Conservation (phyloP, 2,797 vertebrate genomes). For the Halcyon leucocephala region DNA sequence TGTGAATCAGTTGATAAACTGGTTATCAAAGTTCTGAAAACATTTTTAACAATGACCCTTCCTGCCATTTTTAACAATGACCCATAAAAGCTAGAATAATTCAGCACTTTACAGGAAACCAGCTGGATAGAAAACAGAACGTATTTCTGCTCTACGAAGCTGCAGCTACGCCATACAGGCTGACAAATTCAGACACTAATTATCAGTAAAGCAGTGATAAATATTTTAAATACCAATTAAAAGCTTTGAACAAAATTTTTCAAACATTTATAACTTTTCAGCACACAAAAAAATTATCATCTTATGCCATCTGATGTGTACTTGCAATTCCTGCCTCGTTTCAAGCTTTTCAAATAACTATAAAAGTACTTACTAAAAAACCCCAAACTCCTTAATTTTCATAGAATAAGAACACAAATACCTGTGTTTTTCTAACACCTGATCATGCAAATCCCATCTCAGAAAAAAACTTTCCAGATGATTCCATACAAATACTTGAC, state of each 20-base stretch:
- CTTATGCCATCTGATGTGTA: not conserved
- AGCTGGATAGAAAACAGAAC: conserved; percentile 46
- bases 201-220: not conserved
- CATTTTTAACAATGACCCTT: conserved; percentile 74
- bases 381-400: not conserved
- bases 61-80: conserved; percentile 68
- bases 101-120: conserved; percentile 54
- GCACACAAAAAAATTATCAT: not conserved
- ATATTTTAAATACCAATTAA: not conserved
- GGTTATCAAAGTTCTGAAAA: conserved; percentile 74
- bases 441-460: not conserved
- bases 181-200: conserved; percentile 14
- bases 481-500: not conserved
- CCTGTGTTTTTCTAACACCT: not conserved
- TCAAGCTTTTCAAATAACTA: not conserved
- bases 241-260: not conserved
- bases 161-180: not conserved
- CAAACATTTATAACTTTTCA: not conserved
- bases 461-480: not conserved
- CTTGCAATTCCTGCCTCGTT: not conserved
- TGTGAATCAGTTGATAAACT: conserved; percentile 74
- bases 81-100: conserved; percentile 71
- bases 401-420: not conserved
- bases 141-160: conserved; percentile 32
- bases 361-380: not conserved